Percentiles rank a stretch among this genome's conserved stretches.
These are phyloP conservation scores for Cephus sareptanus DNA, from an alignment of 2,888 invertebrate genomes.

Conservation along the genomic window DNA sequence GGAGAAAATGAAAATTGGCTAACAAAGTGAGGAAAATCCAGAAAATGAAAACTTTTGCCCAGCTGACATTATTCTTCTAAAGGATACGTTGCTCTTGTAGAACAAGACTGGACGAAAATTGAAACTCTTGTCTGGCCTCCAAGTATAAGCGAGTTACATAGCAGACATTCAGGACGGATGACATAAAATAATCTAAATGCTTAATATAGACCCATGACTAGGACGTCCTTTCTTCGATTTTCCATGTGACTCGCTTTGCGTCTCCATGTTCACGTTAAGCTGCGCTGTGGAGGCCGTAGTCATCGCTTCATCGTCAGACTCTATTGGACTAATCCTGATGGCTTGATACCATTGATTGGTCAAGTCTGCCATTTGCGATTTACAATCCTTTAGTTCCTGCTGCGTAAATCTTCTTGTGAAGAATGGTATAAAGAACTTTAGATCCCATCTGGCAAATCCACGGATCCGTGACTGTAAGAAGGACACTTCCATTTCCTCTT, in stretches of 20 bases:
- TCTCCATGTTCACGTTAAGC: constrained; percentile 41
- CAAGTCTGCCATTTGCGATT: constrained; percentile 95
- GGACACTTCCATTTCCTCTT: constrained; percentile 91
- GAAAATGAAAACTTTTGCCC: not conserved
- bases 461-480: constrained; percentile 83
- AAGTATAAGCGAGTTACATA: not conserved
- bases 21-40: not conserved
- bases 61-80: not conserved
- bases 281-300: constrained; percentile 59
- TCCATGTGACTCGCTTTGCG: constrained; percentile 29
- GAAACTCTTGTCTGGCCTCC: not conserved
- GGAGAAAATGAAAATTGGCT: not conserved
- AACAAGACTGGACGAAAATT: not conserved
- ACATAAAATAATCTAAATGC: constrained; percentile 46
- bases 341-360: constrained; percentile 98
- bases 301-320: constrained; percentile 81
- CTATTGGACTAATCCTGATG: constrained; percentile 87
- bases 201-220: constrained; percentile 61
- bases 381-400: constrained; percentile 94
- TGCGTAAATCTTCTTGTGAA: constrained; percentile 96
- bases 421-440: constrained; percentile 95
- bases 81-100: not conserved
- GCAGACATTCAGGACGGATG: not conserved
- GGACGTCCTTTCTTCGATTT: constrained; percentile 29
- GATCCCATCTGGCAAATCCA: constrained; percentile 92